These are phyloP conservation scores for Archaeoteleia sp. DNA, from an alignment of 2,888 invertebrate genomes.

Conservation along the genomic window DNA sequence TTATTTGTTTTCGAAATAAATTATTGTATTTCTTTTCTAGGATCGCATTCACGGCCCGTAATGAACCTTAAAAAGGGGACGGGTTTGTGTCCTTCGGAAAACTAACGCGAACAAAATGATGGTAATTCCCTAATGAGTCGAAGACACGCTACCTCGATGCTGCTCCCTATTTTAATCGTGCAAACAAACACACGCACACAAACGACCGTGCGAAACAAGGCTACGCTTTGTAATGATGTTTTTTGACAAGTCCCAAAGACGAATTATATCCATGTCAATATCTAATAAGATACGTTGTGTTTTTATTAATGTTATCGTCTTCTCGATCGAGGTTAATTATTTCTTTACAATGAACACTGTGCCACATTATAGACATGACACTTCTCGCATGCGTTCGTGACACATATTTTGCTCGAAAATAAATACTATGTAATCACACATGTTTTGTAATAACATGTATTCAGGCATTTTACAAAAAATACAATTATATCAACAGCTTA, in stretches of 20 bases:
- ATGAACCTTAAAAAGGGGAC: conserved; percentile 13
- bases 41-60: conserved; percentile 15
- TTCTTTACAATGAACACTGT: too few relatives aligned
- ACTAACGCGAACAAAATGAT: conserved; percentile 27
- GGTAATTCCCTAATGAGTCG: conserved; percentile 28
- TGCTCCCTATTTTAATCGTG: conserved; percentile 16
- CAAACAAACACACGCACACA: conserved; percentile 19
- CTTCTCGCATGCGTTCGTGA: too few relatives aligned
- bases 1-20: conserved; percentile 21
- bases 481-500: too few relatives aligned
- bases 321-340: too few relatives aligned
- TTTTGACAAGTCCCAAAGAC: not conserved
- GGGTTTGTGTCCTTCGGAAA: conserved; percentile 23
- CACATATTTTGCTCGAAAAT: too few relatives aligned
- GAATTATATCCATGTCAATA: too few relatives aligned
- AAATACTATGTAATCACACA: too few relatives aligned
- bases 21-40: conserved; percentile 10
- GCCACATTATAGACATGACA: too few relatives aligned
- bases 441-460: too few relatives aligned
- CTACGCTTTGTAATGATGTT: conserved; percentile 14
- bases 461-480: too few relatives aligned
- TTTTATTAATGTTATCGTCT: too few relatives aligned
- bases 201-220: conserved; percentile 10
- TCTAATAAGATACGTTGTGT: too few relatives aligned
- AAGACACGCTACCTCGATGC: conserved; percentile 8